These are phyloP conservation scores for Spodoptera litura DNA, from an alignment of 1,140 invertebrate genomes.

Conservation along the genomic window DNA sequence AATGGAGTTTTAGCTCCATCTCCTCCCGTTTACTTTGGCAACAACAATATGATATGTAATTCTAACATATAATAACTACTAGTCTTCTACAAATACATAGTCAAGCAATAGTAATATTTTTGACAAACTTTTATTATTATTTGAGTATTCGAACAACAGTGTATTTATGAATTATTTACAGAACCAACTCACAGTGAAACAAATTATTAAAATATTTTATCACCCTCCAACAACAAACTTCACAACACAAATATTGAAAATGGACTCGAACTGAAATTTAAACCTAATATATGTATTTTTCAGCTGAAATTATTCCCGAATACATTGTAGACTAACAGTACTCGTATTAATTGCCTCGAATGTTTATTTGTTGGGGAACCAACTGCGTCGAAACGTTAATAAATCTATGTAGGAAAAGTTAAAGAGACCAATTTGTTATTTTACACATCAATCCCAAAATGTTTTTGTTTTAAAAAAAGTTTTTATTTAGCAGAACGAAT, in stretches of 20 bases:
- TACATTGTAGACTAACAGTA: conserved; percentile 1
- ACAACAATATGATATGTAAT: too few species aligned
- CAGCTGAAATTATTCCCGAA: conserved; percentile 2
- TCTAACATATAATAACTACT: too few species aligned
- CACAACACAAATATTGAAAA: conserved; percentile 19
- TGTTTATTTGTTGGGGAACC: conserved; percentile 14
- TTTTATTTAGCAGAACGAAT: neutral
- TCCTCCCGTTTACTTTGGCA: too few species aligned
- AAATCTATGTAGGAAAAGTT: conserved; percentile 14
- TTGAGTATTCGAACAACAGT: too few species aligned
- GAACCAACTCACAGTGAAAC: too few species aligned
- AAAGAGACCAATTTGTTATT: neutral
- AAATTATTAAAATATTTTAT: too few species aligned
- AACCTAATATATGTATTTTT: neutral
- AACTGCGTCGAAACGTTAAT: neutral
- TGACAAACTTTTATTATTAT: too few species aligned
- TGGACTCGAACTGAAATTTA: conserved; percentile 20
- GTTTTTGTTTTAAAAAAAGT: too few species aligned
- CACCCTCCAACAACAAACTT: conserved; percentile 2
- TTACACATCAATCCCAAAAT: neutral
- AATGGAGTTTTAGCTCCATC: too few species aligned
- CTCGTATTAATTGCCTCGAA: conserved; percentile 11
- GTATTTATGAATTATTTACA: too few species aligned
- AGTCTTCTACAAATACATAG: too few species aligned
- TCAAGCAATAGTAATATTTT: too few species aligned